phyloP scores from a whole-genome alignment of 2,797 vertebrate species.

The Channallabes apus region DNA sequence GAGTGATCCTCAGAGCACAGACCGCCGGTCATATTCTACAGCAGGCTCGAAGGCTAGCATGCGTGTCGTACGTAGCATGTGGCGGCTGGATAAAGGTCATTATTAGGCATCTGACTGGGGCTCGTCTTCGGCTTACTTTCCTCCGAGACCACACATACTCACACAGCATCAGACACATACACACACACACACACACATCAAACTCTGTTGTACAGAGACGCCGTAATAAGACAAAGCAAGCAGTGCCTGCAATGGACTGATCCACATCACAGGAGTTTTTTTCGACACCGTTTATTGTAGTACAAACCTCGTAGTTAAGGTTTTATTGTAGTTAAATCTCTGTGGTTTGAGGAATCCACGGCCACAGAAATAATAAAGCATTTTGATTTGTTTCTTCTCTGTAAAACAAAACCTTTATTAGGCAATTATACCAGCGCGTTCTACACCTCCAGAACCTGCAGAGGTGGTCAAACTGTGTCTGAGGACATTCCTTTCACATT shows the following conservation, averaged over 20 bases:
- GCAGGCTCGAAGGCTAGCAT: constrained; percentile 21
- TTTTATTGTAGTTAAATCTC: no score
- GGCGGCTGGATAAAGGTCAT: constrained; percentile 31
- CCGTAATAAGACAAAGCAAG: constrained; percentile 36
- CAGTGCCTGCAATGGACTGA: not conserved
- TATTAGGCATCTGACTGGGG: constrained; percentile 42
- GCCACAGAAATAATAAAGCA: constrained; percentile 14
- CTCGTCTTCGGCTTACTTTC: constrained; percentile 26
- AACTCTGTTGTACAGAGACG: not conserved
- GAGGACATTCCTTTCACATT: constrained; percentile 12
- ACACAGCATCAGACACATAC: not conserved
- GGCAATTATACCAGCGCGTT: constrained; percentile 14
- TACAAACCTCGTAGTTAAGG: no score
- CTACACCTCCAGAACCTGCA: constrained; percentile 34
- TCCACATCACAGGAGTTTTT: not conserved
- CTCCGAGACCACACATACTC: constrained; percentile 11
- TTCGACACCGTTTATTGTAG: no score
- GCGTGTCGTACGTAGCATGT: constrained; percentile 19
- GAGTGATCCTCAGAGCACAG: constrained; percentile 16
- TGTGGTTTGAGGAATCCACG: not conserved
- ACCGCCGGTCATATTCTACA: constrained; percentile 20
- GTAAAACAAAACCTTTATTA: constrained; percentile 14
- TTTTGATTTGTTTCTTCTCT: not conserved
- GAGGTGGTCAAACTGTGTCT: constrained; percentile 3
- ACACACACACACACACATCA: constrained; percentile 16